phyloP scores from a whole-genome alignment of 2,797 vertebrate genomes.

The Sebastes cheni region DNA sequence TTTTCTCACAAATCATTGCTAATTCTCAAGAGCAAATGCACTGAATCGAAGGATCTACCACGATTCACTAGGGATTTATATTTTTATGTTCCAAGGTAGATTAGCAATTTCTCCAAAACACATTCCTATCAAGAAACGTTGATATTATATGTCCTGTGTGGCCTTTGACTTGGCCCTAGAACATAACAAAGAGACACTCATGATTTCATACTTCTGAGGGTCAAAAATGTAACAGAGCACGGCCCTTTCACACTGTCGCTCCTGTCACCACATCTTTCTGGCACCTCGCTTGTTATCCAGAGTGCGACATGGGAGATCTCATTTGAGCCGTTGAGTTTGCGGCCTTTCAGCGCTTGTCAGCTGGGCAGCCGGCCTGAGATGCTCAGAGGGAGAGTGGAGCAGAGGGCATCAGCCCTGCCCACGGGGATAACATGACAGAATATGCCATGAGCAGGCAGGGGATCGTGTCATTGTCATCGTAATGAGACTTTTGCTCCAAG shows the following conservation, averaged over 20 bases:
- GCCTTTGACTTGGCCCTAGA: constrained; percentile 1
- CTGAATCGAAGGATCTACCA: neutral
- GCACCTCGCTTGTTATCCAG: constrained; percentile 57
- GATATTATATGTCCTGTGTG: neutral
- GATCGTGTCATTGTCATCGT: constrained; percentile 31
- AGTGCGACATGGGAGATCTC: constrained; percentile 56
- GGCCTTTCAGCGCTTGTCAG: constrained; percentile 59
- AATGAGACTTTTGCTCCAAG: constrained; percentile 35
- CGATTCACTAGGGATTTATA: neutral
- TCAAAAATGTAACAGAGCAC: constrained; percentile 8
- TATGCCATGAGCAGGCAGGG: neutral
- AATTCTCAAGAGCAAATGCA: neutral
- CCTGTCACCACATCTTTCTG: constrained; percentile 44
- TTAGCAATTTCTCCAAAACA: neutral
- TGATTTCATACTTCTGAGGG: constrained; percentile 7
- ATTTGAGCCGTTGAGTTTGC: constrained; percentile 30
- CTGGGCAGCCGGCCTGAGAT: neutral
- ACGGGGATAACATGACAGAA: constrained; percentile 36
- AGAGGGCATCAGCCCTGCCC: constrained; percentile 6
- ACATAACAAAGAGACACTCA: neutral
- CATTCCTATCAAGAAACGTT: neutral
- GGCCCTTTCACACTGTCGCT: constrained; percentile 11
- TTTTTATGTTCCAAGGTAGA: neutral
- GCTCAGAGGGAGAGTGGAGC: constrained; percentile 21
- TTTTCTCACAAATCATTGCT: neutral